A percentile compares a stretch with the other conserved stretches of the same genome.
These are phyloP conservation scores for Andrena haemorrhoa DNA, from an alignment of 2,888 invertebrate genomes.

Conservation along the genomic window DNA sequence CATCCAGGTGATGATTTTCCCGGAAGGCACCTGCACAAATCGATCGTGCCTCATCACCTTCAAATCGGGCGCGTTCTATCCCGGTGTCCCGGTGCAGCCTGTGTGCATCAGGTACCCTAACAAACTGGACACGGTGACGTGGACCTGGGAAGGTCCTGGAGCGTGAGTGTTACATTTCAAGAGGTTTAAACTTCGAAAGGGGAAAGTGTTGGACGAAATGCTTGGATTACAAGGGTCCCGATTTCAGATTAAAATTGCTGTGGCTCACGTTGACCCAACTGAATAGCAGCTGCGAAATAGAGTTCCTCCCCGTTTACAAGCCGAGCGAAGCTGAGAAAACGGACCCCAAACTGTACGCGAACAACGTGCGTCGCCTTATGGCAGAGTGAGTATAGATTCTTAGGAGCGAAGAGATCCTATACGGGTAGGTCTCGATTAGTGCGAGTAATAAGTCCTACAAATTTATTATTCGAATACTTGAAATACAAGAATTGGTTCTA, in stretches of 20 bases:
- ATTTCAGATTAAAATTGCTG: constrained; percentile 90
- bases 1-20: constrained; percentile 94
- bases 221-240: neutral
- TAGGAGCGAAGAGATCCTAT: neutral
- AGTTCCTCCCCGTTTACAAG: constrained; percentile 96
- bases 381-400: constrained; percentile 89
- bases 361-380: constrained; percentile 96
- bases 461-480: neutral
- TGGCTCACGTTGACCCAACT: constrained; percentile 96
- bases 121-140: constrained; percentile 94
- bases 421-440: no score
- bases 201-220: no score
- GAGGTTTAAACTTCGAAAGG: neutral
- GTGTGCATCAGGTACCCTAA: constrained; percentile 97
- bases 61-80: constrained; percentile 97
- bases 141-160: constrained; percentile 98
- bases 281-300: constrained; percentile 94
- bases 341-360: constrained; percentile 95
- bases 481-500: no score
- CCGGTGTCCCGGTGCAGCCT: constrained; percentile 97
- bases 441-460: neutral
- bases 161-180: constrained; percentile 89
- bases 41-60: constrained; percentile 95
- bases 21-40: constrained; percentile 98
- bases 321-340: constrained; percentile 94